These are phyloP conservation scores for Callyntrura sp. DNA, from an alignment of 2,888 invertebrate genomes.

Conservation along the genomic window DNA sequence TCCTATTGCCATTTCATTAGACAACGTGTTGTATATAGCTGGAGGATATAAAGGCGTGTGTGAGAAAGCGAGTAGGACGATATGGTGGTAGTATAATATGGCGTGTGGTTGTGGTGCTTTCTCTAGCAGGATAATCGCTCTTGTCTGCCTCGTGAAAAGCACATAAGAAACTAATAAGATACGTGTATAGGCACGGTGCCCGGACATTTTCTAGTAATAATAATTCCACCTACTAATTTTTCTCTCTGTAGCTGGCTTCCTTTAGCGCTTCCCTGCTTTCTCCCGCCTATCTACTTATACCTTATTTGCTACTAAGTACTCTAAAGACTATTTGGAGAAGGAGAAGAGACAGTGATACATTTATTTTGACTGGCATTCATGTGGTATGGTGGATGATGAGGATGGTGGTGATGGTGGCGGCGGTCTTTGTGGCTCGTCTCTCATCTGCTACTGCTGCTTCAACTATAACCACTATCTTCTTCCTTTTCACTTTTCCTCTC, in stretches of 20 bases:
- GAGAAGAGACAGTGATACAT: constrained; percentile 18
- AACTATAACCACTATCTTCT: not conserved
- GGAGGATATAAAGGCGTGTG: too few relatives aligned
- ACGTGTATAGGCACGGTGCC: not conserved
- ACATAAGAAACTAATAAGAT: not conserved
- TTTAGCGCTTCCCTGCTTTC: constrained; percentile 31
- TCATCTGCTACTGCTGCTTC: not conserved
- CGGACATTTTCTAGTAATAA: constrained; percentile 5
- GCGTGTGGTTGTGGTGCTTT: not conserved
- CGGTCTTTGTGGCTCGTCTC: constrained; percentile 24
- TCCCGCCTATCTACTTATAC: constrained; percentile 49
- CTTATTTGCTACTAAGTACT: not conserved
- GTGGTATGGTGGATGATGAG: not conserved
- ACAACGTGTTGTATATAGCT: constrained; percentile 7
- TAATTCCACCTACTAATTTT: constrained; percentile 53
- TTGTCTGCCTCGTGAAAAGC: not conserved
- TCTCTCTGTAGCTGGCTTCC: not conserved
- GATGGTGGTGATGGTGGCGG: not conserved
- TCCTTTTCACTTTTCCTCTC: not conserved
- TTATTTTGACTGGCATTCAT: constrained; percentile 43
- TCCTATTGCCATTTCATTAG: constrained; percentile 31
- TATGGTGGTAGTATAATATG: not conserved
- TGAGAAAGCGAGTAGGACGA: not conserved
- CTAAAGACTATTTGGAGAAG: constrained; percentile 28
- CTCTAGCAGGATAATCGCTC: constrained; percentile 6